Percentiles rank a stretch among this genome's conserved stretches.
Conservation (phyloP, 2,113 vertebrate species). For the Anolis carolinensis region DNA sequence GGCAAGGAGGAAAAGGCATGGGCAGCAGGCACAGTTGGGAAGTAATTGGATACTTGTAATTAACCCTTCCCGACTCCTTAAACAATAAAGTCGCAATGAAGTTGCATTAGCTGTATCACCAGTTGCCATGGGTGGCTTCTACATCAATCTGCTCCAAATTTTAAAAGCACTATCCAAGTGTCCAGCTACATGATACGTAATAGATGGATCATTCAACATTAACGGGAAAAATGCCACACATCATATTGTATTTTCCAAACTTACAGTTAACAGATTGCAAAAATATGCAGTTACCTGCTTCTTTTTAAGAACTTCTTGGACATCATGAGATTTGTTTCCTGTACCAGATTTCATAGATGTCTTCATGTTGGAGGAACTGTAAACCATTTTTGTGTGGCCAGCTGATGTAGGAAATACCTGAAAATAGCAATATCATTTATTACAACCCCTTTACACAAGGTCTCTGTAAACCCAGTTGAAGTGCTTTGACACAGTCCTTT, state of each 20-base stretch:
- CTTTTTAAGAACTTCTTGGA: constrained; percentile 92
- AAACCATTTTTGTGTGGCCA: constrained; percentile 84
- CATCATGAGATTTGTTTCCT: constrained; percentile 87
- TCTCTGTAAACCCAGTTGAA: neutral
- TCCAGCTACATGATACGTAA: neutral
- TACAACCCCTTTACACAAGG: constrained; percentile 23
- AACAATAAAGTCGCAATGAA: too few species aligned
- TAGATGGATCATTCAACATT: neutral
- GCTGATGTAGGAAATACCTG: constrained; percentile 77
- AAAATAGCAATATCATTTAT: constrained; percentile 43
- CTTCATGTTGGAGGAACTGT: constrained; percentile 82
- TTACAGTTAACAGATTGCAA: neutral
- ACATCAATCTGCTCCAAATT: too few species aligned
- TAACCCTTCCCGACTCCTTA: neutral
- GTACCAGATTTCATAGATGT: constrained; percentile 81
- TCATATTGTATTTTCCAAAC: neutral
- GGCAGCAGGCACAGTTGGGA: neutral
- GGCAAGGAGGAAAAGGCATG: neutral
- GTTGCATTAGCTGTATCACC: too few species aligned
- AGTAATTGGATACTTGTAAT: neutral
- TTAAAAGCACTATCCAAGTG: too few species aligned
- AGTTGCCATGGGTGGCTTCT: too few species aligned
- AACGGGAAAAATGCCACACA: neutral
- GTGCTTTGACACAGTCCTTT: neutral
- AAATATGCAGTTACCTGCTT: constrained; percentile 84